These are phyloP conservation scores for Spheniscus mendiculus DNA, from an alignment of 2,113 vertebrate genomes.

Conservation along the genomic window DNA sequence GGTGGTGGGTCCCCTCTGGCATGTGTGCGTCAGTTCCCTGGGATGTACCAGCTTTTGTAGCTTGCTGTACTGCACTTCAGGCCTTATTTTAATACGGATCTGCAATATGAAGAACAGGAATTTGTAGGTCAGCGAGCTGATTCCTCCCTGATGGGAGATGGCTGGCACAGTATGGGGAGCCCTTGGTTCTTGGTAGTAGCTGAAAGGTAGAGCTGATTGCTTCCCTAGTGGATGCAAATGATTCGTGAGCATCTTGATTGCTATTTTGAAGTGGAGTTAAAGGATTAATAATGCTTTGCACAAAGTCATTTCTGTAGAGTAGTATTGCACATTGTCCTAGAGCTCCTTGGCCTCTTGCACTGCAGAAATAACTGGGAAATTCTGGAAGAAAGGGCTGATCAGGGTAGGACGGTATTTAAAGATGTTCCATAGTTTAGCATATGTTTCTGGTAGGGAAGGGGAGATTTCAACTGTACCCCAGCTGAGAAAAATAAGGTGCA, in stretches of 20 bases:
- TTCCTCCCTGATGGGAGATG: background rate
- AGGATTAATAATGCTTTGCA: background rate
- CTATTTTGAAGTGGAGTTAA: background rate
- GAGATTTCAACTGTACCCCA: background rate
- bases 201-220: background rate
- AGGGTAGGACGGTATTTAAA: accelerated
- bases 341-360: background rate
- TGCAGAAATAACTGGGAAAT: background rate
- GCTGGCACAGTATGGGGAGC: background rate
- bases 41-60: background rate
- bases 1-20: background rate
- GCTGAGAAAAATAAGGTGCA: too few species aligned
- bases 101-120: background rate
- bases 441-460: accelerated
- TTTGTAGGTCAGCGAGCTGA: background rate
- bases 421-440: accelerated
- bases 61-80: background rate
- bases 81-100: background rate
- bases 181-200: background rate
- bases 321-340: background rate
- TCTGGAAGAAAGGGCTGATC: background rate
- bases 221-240: background rate
- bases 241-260: background rate
- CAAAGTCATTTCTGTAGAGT: background rate
- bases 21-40: accelerated